These are phyloP conservation scores for Drosophila melanosoma DNA, from an alignment of 2,888 invertebrate species.

Conservation along the genomic window DNA sequence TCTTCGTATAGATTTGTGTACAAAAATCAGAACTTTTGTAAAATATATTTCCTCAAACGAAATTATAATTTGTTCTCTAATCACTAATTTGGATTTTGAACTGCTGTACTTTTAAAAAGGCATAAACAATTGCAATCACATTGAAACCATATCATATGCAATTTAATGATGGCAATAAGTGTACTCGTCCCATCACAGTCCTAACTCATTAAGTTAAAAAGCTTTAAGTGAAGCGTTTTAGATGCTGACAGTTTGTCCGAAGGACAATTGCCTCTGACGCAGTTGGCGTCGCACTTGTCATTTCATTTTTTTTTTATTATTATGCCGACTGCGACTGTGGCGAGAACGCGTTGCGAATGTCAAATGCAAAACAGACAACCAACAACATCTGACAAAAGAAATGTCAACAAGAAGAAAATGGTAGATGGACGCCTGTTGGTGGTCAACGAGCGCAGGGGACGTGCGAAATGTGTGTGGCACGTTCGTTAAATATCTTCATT, in stretches of 20 bases:
- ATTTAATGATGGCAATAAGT: not conserved
- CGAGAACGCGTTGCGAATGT: slow-evolving; percentile 59
- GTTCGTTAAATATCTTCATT: slow-evolving; percentile 77
- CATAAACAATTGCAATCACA: not conserved
- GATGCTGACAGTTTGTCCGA: slow-evolving; percentile 8
- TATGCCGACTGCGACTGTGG: slow-evolving; percentile 30
- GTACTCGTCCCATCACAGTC: slow-evolving; percentile 7
- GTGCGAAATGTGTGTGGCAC: slow-evolving; percentile 62
- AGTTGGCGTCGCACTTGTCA: slow-evolving; percentile 38
- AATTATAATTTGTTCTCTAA: not conserved
- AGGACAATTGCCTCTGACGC: slow-evolving; percentile 42
- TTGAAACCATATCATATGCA: not conserved
- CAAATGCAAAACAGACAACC: slow-evolving; percentile 46
- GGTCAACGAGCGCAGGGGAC: slow-evolving; percentile 5
- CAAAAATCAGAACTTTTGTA: not conserved
- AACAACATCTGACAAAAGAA: slow-evolving; percentile 25
- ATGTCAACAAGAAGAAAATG: slow-evolving; percentile 40
- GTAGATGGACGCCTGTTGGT: not conserved
- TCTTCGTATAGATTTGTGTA: not conserved
- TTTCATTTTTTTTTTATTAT: slow-evolving; percentile 5
- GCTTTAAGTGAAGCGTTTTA: slow-evolving; percentile 15
- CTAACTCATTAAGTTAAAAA: slow-evolving; percentile 51
- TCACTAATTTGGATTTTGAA: not conserved
- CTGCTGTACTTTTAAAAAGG: not conserved
- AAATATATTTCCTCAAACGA: not conserved